Base-by-base conservation (phyloP, 2,888 invertebrate species). In the Chrysotoxum bicinctum region DNA sequence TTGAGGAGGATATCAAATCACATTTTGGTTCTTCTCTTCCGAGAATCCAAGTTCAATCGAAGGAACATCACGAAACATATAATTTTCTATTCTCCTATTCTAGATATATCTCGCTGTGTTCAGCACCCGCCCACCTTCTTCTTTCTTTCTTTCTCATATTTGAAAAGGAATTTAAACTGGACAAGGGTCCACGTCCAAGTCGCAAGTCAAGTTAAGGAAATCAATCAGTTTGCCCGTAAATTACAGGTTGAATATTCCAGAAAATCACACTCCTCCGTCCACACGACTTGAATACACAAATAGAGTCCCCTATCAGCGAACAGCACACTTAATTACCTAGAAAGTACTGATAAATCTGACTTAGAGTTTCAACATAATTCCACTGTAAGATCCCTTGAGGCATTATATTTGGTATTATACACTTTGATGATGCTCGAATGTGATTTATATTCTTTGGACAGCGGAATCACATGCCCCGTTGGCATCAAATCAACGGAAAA, bases 401-500 rank as follows among this genome's bases (percentile, higher is more conserved):
- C 76, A 58, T 72, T 58, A n/a, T 14, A 14, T 37, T 21, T 64
- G 76, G 40, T 64, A 74, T 68, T 73, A 50, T 72, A 19, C 76
- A 60, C 76, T 84, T 80, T 72, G 80, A 80, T 75, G 76, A 76
- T 76, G 68, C 72, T 81, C 68, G 76, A 77, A 81, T 81, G 60
- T 77, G 85, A 85, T 85, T 85, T 77, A 81, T 85, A 54, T 37
- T 35, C 14, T 1, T 35, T 45, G 69, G 81, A 48, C 76, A 68
- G 76, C 72, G 62, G 76, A 81, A 76, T 85, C 85, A 79, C 68
- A 81, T 85, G 81, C 76, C 72, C 85, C 73, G 68, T 81, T 85
- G 85, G 81, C 85, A 80, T 69, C 85, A 85, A 85, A 85, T 85
- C 85, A 81, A 81, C 85, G 73, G 68, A 76, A 81, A 69, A 77